A percentile compares a stretch with the other conserved stretches of the same genome.
These are phyloP conservation scores for Nymphalis c-album DNA, from an alignment of 2,888 invertebrate species.

Conservation along the genomic window DNA sequence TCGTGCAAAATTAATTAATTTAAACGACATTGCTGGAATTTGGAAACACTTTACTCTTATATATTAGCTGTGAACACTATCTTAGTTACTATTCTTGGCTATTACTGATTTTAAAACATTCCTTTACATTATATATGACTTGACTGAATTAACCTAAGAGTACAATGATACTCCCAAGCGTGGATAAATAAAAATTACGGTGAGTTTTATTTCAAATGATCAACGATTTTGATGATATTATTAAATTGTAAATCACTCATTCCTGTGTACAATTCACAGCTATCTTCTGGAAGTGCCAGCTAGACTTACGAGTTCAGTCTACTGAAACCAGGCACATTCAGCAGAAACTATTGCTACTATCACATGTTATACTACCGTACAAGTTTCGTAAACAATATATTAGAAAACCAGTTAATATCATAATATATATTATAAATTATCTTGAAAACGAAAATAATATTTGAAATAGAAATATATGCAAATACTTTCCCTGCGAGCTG, in stretches of 20 bases:
- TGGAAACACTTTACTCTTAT: too few relatives aligned
- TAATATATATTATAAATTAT: neutral
- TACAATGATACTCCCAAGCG: neutral
- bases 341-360: neutral
- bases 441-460: neutral
- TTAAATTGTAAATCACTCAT: conserved; percentile 1
- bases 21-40: too few relatives aligned
- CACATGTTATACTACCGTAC: neutral
- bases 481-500: neutral
- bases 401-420: neutral
- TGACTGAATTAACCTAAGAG: neutral
- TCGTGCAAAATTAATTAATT: too few relatives aligned
- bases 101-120: neutral
- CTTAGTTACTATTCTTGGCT: too few relatives aligned
- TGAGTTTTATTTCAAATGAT: neutral
- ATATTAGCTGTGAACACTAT: too few relatives aligned
- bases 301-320: neutral
- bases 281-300: conserved; percentile 2
- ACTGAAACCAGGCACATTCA: neutral
- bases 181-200: conserved; percentile 2
- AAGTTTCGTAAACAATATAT: too few relatives aligned
- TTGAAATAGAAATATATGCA: neutral
- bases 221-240: neutral
- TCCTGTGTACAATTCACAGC: conserved; percentile 6
- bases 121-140: neutral